Conservation (phyloP, 2,113 vertebrate species). For the Lethenteron camtschaticum region DNA sequence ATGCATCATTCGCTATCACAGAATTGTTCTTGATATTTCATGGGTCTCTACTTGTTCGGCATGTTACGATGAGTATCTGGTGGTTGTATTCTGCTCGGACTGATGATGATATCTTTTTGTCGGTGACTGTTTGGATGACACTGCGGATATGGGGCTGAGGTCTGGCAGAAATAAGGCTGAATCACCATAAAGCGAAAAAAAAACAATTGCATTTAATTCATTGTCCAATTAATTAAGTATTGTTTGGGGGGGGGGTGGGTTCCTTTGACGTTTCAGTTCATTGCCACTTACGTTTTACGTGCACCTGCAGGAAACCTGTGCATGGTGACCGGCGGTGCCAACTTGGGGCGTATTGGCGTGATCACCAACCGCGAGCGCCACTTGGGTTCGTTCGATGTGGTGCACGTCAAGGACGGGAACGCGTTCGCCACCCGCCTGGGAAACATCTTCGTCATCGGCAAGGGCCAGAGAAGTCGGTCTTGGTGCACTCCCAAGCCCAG, state of each 20-base stretch:
- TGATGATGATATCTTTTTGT: neutral
- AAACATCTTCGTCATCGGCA: conserved; percentile 93
- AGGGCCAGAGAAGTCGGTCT: conserved; percentile 14
- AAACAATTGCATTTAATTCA: neutral
- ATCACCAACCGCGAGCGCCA: conserved; percentile 93
- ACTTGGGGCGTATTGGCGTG: conserved; percentile 83
- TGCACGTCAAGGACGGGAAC: conserved; percentile 80
- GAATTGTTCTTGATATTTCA: too few relatives aligned
- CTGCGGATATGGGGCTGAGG: conserved; percentile 5
- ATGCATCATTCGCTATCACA: too few relatives aligned
- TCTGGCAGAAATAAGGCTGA: neutral
- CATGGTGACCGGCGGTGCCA: conserved; percentile 91
- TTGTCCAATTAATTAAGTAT: neutral
- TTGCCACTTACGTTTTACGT: neutral
- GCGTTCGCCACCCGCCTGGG: conserved; percentile 83
- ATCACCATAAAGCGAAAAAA: neutral
- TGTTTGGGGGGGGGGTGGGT: neutral
- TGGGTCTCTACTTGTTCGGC: too few relatives aligned
- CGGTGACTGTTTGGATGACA: conserved; percentile 2
- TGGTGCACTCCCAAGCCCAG: too few relatives aligned
- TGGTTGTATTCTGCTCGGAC: too few relatives aligned
- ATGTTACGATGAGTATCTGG: too few relatives aligned
- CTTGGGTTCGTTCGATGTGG: conserved; percentile 85
- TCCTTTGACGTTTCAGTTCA: too few relatives aligned
- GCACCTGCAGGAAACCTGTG: conserved; percentile 52